phyloP scores from a whole-genome alignment of 2,888 invertebrate genomes.

The Sisyra nigra region DNA sequence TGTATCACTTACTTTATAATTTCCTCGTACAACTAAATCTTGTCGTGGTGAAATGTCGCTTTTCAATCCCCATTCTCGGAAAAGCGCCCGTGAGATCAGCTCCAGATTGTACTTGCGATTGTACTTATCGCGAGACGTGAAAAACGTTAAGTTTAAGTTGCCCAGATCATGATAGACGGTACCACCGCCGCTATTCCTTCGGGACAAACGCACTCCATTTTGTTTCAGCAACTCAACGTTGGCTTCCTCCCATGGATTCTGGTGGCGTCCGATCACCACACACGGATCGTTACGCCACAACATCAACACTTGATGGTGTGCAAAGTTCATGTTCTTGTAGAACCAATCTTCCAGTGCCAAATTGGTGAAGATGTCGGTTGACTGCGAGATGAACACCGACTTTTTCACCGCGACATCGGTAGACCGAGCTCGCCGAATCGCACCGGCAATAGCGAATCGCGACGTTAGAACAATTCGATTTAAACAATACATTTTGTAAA shows the following conservation, averaged over 20 bases:
- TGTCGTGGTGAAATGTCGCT: slow-evolving; percentile 65
- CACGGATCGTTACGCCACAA: slow-evolving; percentile 89
- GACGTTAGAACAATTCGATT: too few species aligned
- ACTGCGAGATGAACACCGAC: slow-evolving; percentile 84
- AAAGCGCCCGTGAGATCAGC: slow-evolving; percentile 68
- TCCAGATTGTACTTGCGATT: slow-evolving; percentile 77
- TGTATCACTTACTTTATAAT: slow-evolving; percentile 51
- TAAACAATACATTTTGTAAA: too few species aligned
- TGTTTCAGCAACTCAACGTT: slow-evolving; percentile 52
- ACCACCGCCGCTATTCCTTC: slow-evolving; percentile 91
- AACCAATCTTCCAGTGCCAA: slow-evolving; percentile 94
- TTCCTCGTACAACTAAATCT: slow-evolving; percentile 68
- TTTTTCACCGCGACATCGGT: slow-evolving; percentile 38
- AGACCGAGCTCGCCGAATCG: too few species aligned
- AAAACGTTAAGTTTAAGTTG: slow-evolving; percentile 85
- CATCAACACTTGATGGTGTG: slow-evolving; percentile 68
- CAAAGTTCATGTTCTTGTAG: slow-evolving; percentile 73
- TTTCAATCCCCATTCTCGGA: slow-evolving; percentile 64
- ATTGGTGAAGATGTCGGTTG: slow-evolving; percentile 80
- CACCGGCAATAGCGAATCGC: too few species aligned
- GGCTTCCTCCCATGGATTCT: slow-evolving; percentile 92
- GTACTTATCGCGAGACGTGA: slow-evolving; percentile 69
- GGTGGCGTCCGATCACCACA: slow-evolving; percentile 91
- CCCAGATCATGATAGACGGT: slow-evolving; percentile 93
- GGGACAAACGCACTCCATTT: slow-evolving; percentile 56